Conservation (phyloP, 2,113 vertebrate species). For the Chloropsis hardwickii region DNA sequence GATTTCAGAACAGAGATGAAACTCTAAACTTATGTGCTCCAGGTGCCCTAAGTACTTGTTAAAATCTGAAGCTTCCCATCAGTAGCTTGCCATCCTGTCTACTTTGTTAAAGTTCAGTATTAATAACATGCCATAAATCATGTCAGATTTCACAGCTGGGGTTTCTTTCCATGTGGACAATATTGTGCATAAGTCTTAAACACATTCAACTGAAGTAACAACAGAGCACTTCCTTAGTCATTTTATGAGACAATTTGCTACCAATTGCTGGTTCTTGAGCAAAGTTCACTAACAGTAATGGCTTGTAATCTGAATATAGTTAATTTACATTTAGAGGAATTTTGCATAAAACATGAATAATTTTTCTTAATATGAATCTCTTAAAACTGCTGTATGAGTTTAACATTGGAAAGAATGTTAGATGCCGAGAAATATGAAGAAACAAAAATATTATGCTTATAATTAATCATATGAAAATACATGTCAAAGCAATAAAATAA, state of each 20-base stretch:
- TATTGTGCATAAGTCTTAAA: not conserved
- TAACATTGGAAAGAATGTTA: not conserved
- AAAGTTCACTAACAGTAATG: not conserved
- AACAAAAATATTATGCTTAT: not conserved
- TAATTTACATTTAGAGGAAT: not conserved
- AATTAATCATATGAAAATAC: not conserved
- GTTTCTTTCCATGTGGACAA: not conserved
- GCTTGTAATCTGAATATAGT: not conserved
- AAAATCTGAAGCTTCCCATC: not conserved
- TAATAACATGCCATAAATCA: not conserved
- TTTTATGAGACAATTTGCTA: not conserved
- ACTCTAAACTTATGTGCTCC: not conserved
- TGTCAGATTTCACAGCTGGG: not conserved
- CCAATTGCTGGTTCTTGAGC: not conserved
- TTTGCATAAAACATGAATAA: not conserved
- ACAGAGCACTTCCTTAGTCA: not conserved
- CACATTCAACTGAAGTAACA: not conserved
- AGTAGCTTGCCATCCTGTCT: not conserved
- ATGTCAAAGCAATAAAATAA: not conserved
- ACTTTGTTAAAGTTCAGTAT: not conserved
- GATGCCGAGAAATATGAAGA: not conserved
- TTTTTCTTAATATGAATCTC: not conserved
- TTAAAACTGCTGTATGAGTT: not conserved
- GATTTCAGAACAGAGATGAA: not conserved
- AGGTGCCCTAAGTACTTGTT: not conserved